Evolutionary conservation across 30 jellyfish, hydroid and myxozoan species (phyloP).

Genomic region (Mastigias papua): DNA sequence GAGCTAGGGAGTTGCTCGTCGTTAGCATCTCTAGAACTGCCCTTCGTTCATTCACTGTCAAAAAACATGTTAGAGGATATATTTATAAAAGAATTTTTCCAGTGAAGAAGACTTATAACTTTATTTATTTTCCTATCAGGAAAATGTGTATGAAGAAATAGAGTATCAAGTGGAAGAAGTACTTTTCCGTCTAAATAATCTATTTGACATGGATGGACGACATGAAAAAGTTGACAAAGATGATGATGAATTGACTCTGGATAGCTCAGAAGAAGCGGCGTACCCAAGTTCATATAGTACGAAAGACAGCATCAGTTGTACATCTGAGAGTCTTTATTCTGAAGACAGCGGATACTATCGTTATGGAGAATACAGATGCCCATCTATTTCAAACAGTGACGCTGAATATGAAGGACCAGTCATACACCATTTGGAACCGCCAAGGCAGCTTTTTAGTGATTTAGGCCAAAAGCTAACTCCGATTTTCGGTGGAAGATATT

Average conservation of each 20-base stretch:
- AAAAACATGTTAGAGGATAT: too few relatives aligned
- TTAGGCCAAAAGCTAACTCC: conserved; percentile 67
- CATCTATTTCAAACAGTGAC: conserved; percentile 22
- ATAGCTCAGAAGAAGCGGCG: conserved; percentile 80
- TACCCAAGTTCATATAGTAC: conserved; percentile 75
- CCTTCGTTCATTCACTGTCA: too few relatives aligned
- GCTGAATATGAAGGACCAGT: conserved; percentile 71
- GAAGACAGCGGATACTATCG: conserved; percentile 69
- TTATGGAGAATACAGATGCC: conserved; percentile 31
- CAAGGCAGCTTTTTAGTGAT: conserved; percentile 34
- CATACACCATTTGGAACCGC: conserved; percentile 58
- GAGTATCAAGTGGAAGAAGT: conserved; percentile 78
- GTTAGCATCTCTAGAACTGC: too few relatives aligned
- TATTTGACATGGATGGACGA: conserved; percentile 55
- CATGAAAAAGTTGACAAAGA: conserved; percentile 13
- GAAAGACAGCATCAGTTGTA: conserved; percentile 65
- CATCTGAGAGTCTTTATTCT: conserved; percentile 65
- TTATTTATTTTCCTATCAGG: conserved; percentile 16
- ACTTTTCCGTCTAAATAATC: conserved; percentile 56
- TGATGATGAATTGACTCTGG: conserved; percentile 57
- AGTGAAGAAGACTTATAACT: background rate
- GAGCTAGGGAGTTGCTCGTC: too few relatives aligned
- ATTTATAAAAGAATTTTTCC: background rate
- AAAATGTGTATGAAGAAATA: conserved; percentile 62
- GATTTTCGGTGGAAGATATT: conserved; percentile 80